Conservation (phyloP, 2,797 vertebrate species). For the Sphenopsis melanotis region DNA sequence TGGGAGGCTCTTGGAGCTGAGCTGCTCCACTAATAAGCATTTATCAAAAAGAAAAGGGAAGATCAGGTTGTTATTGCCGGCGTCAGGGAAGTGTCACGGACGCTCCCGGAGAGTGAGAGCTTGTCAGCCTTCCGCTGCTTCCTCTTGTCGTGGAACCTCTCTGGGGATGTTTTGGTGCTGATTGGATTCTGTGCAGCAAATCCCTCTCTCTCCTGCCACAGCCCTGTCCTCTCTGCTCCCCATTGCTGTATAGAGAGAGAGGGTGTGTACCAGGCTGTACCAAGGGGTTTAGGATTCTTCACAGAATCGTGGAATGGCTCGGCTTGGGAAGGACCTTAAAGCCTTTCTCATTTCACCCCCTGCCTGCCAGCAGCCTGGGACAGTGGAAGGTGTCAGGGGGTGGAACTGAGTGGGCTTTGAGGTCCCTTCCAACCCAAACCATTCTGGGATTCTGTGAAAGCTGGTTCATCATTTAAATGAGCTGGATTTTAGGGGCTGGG, state of each 20-base stretch:
- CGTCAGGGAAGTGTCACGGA: accelerated
- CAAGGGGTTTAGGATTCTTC: neutral
- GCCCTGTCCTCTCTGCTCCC: neutral
- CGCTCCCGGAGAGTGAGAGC: neutral
- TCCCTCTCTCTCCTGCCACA: neutral
- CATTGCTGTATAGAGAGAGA: accelerated
- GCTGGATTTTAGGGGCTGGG: neutral
- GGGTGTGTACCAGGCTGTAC: too few species aligned
- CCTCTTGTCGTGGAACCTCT: neutral
- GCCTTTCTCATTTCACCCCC: neutral
- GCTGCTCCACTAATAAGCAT: neutral
- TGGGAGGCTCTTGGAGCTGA: neutral
- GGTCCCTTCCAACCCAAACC: neutral
- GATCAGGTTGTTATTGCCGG: neutral
- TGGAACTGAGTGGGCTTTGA: neutral
- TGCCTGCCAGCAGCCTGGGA: neutral
- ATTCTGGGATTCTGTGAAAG: neutral
- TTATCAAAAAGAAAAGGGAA: neutral
- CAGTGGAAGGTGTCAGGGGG: too few species aligned
- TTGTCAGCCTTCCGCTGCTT: neutral
- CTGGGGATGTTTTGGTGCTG: neutral
- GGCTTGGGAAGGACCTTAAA: neutral
- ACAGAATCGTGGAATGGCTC: accelerated
- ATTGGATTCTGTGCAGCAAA: neutral
- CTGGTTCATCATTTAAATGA: neutral